A percentile compares a stretch with the other conserved stretches of the same genome.
Evolutionary conservation across 2,797 vertebrate species (phyloP).

Genomic region (Gila robusta): DNA sequence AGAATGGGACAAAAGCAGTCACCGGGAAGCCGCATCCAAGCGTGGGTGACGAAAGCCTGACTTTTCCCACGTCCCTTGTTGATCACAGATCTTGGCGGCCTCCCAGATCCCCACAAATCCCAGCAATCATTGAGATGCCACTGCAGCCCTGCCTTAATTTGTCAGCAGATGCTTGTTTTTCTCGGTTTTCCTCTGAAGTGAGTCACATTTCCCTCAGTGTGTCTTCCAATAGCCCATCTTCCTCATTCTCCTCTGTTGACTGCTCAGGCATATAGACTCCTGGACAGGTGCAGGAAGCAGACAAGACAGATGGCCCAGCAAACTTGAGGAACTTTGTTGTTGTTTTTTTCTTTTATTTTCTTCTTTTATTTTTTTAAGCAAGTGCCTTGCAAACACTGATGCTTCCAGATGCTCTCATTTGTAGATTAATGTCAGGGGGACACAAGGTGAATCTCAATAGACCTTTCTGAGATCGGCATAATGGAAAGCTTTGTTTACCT

Average conservation of each 20-base stretch:
- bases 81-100: slow-evolving; percentile 44
- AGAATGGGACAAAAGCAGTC: slow-evolving; percentile 35
- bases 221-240: slow-evolving; percentile 23
- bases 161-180: slow-evolving; percentile 54
- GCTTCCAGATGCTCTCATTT: slow-evolving; percentile 57
- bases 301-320: slow-evolving; percentile 76
- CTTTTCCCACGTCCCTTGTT: slow-evolving; percentile 42
- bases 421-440: slow-evolving; percentile 54
- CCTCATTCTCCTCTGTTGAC: slow-evolving; percentile 23
- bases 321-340: slow-evolving; percentile 68
- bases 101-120: slow-evolving; percentile 58
- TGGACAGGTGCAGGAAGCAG: slow-evolving; percentile 72
- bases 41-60: slow-evolving; percentile 24
- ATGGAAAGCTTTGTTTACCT: slow-evolving; percentile 42
- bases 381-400: slow-evolving; percentile 41
- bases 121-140: slow-evolving; percentile 69
- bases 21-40: slow-evolving; percentile 31
- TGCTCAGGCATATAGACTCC: slow-evolving; percentile 48
- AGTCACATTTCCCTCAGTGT: slow-evolving; percentile 36
- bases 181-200: slow-evolving; percentile 15
- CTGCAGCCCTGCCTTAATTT: slow-evolving; percentile 28
- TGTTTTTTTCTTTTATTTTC: background rate
- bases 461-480: slow-evolving; percentile 26
- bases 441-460: slow-evolving; percentile 45
- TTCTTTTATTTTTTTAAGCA: background rate